Conservation (phyloP, 2,113 vertebrate species). For the Vanacampus margaritifer region DNA sequence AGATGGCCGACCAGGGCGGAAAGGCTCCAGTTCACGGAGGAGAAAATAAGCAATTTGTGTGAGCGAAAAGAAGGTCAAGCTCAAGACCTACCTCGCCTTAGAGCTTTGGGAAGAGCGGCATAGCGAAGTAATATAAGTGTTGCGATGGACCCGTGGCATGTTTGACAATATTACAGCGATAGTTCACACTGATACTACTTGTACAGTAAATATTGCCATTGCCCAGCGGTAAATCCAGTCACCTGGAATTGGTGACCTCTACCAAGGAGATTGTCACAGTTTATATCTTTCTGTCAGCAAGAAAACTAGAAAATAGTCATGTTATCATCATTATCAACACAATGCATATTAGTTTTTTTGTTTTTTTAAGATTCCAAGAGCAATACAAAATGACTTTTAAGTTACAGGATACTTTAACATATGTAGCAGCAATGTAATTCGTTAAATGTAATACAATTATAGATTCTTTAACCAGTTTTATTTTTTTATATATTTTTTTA, state of each 20-base stretch:
- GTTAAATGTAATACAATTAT: no score
- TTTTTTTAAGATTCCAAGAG: background rate
- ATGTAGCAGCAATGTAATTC: background rate
- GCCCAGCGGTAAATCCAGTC: background rate
- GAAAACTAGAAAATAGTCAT: background rate
- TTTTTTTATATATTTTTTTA: background rate
- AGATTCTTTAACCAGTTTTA: background rate
- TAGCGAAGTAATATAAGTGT: slow-evolving; percentile 41
- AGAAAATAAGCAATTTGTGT: slow-evolving; percentile 70
- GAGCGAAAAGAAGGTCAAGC: slow-evolving; percentile 54
- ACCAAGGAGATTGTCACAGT: background rate
- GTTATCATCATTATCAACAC: background rate
- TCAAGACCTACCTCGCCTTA: slow-evolving; percentile 56
- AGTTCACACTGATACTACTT: background rate
- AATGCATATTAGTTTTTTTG: background rate
- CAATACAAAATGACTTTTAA: background rate
- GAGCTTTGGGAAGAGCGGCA: slow-evolving; percentile 39
- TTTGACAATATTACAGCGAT: slow-evolving; percentile 53
- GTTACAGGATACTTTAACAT: background rate
- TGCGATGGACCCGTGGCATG: slow-evolving; percentile 4
- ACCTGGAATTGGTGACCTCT: slow-evolving; percentile 8
- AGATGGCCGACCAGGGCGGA: slow-evolving; percentile 42
- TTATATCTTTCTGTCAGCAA: background rate
- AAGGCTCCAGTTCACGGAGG: slow-evolving; percentile 57
- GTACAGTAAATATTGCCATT: slow-evolving; percentile 4